Conservation (phyloP, 2,797 vertebrate species). For the Pseudopleuronectes americanus region DNA sequence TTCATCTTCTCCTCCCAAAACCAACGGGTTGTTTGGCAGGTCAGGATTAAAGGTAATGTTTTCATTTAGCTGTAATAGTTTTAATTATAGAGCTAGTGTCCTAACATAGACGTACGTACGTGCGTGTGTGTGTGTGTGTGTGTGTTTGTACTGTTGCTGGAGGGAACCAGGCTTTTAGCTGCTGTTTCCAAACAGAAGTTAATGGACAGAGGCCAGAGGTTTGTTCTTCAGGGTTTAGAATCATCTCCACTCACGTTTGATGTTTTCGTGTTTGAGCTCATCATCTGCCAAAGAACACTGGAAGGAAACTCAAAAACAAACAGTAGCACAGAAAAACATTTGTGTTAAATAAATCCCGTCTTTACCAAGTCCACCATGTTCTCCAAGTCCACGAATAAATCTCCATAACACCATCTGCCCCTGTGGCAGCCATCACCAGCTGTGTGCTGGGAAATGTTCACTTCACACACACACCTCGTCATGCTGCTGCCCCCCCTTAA, state of each 20-base stretch:
- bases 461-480: constrained; percentile 48
- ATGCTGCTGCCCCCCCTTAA: constrained; percentile 8
- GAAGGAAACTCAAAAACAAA: neutral
- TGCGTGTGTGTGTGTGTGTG: neutral
- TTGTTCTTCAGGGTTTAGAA: constrained; percentile 20
- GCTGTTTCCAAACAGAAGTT: constrained; percentile 35
- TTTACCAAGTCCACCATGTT: no score
- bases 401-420: constrained; percentile 73
- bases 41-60: no score
- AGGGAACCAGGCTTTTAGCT: neutral
- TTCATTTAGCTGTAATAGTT: no score
- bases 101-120: neutral
- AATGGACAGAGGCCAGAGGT: neutral
- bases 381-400: neutral
- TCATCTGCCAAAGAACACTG: neutral
- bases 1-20: no score
- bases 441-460: constrained; percentile 60
- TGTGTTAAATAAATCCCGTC: no score
- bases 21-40: no score
- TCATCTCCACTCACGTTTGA: constrained; percentile 6
- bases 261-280: constrained; percentile 15
- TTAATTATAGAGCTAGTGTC: no score
- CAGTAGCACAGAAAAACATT: no score
- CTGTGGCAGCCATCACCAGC: constrained; percentile 62
- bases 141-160: neutral